Evolutionary conservation across 2,888 invertebrate genomes (phyloP).

Genomic region (Phengaris alcon): DNA sequence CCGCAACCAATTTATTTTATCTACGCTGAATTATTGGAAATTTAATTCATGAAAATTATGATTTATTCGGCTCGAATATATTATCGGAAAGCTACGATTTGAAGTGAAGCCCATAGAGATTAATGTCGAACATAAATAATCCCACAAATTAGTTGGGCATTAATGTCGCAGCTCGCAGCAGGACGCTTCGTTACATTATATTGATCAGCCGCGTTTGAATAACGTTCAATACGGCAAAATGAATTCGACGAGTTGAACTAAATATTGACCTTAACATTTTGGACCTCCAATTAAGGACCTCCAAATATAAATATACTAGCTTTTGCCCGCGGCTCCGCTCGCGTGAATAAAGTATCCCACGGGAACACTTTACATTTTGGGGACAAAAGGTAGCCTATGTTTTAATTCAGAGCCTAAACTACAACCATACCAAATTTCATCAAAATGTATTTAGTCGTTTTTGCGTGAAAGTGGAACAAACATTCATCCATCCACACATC

Average conservation of each 20-base stretch:
- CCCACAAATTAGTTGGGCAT: constrained; percentile 25
- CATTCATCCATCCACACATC: too few species aligned
- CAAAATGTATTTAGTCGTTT: too few species aligned
- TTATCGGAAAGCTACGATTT: not conserved
- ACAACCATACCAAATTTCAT: too few species aligned
- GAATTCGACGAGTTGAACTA: not conserved
- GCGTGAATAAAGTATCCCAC: too few species aligned
- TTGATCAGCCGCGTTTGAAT: constrained; percentile 9
- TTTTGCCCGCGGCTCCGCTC: too few species aligned
- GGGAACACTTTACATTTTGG: too few species aligned
- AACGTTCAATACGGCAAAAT: not conserved
- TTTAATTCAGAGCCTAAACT: too few species aligned
- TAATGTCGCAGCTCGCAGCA: constrained; percentile 21
- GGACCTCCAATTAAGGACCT: not conserved
- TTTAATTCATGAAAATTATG: constrained; percentile 1
- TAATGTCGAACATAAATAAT: constrained; percentile 26
- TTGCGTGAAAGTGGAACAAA: too few species aligned
- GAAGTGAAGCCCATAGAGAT: constrained; percentile 27
- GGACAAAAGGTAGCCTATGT: too few species aligned
- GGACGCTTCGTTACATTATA: constrained; percentile 16
- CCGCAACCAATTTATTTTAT: too few species aligned
- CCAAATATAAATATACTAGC: too few species aligned
- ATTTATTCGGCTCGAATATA: not conserved
- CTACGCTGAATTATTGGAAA: not conserved
- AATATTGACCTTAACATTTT: constrained; percentile 3